Conservation (phyloP, 2,113 vertebrate species). For the Microtus oregoni region DNA sequence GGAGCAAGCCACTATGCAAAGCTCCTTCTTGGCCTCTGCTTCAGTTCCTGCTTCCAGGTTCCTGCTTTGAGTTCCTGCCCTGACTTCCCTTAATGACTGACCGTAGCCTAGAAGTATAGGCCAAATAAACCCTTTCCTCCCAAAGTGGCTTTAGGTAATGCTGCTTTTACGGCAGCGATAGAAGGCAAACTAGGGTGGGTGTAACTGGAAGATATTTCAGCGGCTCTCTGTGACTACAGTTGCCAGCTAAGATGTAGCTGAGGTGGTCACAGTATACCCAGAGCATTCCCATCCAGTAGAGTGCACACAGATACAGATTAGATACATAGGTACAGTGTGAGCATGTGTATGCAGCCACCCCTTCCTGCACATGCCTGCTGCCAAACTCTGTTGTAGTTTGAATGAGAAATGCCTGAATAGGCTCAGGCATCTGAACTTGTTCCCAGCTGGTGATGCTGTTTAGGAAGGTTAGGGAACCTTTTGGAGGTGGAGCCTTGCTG, state of each 20-base stretch:
- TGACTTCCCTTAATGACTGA: not conserved
- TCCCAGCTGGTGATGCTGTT: not conserved
- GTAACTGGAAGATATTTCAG: not conserved
- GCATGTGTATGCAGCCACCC: rapidly evolving
- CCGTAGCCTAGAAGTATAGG: not conserved
- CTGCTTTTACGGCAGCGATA: not conserved
- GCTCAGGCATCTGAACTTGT: not conserved
- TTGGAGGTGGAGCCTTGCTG: not conserved
- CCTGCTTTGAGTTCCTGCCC: not conserved
- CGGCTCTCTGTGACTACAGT: not conserved
- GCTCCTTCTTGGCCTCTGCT: not conserved
- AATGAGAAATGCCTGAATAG: not conserved
- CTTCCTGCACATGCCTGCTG: not conserved
- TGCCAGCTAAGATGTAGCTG: not conserved
- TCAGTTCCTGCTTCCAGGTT: not conserved
- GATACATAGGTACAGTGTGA: too few relatives aligned
- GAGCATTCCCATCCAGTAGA: not conserved
- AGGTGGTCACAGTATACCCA: not conserved
- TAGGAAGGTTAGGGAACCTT: not conserved
- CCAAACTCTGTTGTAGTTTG: not conserved
- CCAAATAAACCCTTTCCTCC: not conserved
- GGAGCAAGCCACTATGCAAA: too few relatives aligned
- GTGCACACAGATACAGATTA: not conserved
- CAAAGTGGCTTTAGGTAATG: not conserved
- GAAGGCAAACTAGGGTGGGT: not conserved